phyloP scores from a whole-genome alignment of 2,797 vertebrate species.

The Enteromius thamalakanensis region DNA sequence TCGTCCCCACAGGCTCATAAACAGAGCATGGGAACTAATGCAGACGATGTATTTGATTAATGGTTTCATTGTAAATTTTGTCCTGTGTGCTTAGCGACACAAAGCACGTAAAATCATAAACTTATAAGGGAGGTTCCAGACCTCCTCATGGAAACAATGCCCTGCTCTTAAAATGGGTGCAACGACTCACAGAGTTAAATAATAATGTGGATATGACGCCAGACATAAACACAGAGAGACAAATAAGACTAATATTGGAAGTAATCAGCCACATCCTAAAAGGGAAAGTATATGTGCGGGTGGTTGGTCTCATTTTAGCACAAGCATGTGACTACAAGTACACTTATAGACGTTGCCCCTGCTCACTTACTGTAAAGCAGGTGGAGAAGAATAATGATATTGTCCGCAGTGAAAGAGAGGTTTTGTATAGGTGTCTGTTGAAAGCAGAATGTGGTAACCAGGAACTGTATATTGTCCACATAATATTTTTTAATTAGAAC shows the following conservation, averaged over 20 bases:
- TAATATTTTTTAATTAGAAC: not conserved
- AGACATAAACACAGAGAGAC: slow-evolving; percentile 31
- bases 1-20: slow-evolving; percentile 15
- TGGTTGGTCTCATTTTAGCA: slow-evolving; percentile 27
- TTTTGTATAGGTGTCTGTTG: slow-evolving; percentile 21
- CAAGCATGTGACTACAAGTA: not conserved
- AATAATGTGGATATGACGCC: not conserved
- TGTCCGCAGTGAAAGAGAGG: slow-evolving; percentile 4
- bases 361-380: slow-evolving; percentile 6
- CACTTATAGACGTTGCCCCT: not conserved
- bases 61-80: slow-evolving; percentile 48
- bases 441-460: not conserved
- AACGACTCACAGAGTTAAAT: slow-evolving; percentile 11
- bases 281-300: slow-evolving; percentile 19
- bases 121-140: slow-evolving; percentile 30
- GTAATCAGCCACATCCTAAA: slow-evolving; percentile 3
- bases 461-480: not conserved
- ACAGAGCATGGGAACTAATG: slow-evolving; percentile 32
- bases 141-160: slow-evolving; percentile 38
- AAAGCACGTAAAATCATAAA: slow-evolving; percentile 45
- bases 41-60: slow-evolving; percentile 42
- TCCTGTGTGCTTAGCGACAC: slow-evolving; percentile 39
- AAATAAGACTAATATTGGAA: slow-evolving; percentile 12
- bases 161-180: slow-evolving; percentile 41
- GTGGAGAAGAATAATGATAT: slow-evolving; percentile 30